phyloP scores from a whole-genome alignment of 1,140 invertebrate genomes.

The Tetraneura akinire region DNA sequence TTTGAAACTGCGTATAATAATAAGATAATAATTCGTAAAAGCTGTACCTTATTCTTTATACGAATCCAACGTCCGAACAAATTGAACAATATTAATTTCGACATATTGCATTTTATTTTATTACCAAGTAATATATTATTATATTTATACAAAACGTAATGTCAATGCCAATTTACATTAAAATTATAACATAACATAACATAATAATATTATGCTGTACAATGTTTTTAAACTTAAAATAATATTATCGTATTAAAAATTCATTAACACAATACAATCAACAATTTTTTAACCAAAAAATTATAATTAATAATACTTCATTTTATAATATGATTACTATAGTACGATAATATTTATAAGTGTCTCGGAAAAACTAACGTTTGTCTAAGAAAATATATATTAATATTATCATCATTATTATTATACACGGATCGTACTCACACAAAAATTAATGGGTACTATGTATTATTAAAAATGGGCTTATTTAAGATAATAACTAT shows the following conservation, averaged over 20 bases:
- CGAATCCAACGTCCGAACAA: neutral
- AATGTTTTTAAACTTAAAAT: neutral
- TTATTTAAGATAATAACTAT: no score
- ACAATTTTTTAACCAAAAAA: no score
- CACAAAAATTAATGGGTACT: no score
- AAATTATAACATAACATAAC: neutral
- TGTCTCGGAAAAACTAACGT: no score
- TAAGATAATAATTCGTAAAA: neutral
- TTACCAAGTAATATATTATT: constrained; percentile 23
- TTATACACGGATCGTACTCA: no score
- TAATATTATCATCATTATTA: no score
- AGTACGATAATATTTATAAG: constrained; percentile 9
- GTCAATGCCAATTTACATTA: neutral
- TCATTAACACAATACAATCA: no score
- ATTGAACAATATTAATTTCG: neutral
- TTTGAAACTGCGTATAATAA: neutral
- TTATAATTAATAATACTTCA: no score
- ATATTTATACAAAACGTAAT: constrained; percentile 3
- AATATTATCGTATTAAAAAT: no score
- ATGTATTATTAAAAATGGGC: no score
- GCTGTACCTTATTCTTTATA: neutral
- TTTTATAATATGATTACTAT: no score
- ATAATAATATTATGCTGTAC: neutral
- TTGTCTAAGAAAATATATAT: no score
- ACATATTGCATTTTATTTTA: constrained; percentile 21